Evolutionary conservation across 2,113 vertebrate genomes (phyloP).

Genomic region (Microcebus tavaratra): DNA sequence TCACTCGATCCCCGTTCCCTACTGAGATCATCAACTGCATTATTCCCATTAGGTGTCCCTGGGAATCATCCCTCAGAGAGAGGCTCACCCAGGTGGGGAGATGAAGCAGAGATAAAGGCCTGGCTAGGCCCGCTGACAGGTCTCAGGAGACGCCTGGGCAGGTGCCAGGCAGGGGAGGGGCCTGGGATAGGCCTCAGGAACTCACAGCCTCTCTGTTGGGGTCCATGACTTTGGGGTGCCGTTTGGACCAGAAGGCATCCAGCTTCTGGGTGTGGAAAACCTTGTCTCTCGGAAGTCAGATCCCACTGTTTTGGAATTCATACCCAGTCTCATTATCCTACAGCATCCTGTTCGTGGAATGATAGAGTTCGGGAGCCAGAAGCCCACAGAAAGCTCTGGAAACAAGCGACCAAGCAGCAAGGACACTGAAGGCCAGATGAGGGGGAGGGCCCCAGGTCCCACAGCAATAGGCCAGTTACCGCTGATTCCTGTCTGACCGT

Average conservation of each 20-base stretch:
- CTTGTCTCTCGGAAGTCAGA: not conserved
- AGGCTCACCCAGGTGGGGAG: not conserved
- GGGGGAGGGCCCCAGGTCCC: too few species aligned
- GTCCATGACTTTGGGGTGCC: not conserved
- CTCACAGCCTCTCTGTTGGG: not conserved
- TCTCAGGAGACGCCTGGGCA: not conserved
- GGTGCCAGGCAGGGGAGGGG: accelerated
- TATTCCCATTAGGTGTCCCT: not conserved
- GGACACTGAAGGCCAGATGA: not conserved
- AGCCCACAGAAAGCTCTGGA: not conserved
- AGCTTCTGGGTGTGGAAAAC: not conserved
- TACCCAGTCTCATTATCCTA: not conserved
- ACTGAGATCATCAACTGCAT: not conserved
- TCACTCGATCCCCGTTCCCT: not conserved
- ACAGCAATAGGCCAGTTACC: not conserved
- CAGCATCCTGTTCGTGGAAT: not conserved
- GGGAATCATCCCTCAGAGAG: not conserved
- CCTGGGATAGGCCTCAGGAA: not conserved
- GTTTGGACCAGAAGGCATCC: not conserved
- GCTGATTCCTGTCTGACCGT: not conserved
- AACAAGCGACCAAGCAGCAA: not conserved
- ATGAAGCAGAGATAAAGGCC: not conserved
- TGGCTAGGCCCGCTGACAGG: too few species aligned
- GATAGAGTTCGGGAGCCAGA: not conserved
- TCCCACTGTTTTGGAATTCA: not conserved